Percentiles rank a stretch among this genome's conserved stretches.
phyloP scores from a whole-genome alignment of 1,140 invertebrate species.

The Heliconius melpomene region DNA sequence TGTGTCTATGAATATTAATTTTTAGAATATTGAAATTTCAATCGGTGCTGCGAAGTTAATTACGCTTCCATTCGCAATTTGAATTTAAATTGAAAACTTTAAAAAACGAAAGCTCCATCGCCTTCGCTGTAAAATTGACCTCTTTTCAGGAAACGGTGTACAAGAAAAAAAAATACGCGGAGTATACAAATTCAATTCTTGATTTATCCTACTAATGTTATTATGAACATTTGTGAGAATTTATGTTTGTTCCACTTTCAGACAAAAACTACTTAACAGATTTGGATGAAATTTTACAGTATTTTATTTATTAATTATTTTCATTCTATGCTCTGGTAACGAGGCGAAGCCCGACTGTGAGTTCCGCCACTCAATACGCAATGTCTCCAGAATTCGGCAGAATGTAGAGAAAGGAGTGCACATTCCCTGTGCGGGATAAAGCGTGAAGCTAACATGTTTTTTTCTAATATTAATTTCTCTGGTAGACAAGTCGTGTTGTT shows the following conservation, averaged over 20 bases:
- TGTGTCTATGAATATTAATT: slow-evolving; percentile 11
- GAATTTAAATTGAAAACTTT: slow-evolving; percentile 15
- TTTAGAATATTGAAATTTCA: slow-evolving; percentile 9
- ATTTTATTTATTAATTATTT: too few relatives aligned
- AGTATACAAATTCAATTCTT: too few relatives aligned
- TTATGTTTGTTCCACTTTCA: too few relatives aligned
- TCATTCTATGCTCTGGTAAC: too few relatives aligned
- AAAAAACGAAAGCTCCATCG: background rate
- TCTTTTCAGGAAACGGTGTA: background rate
- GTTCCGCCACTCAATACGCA: too few relatives aligned
- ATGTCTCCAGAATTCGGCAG: background rate
- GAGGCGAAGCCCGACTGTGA: too few relatives aligned
- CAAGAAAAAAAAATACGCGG: background rate
- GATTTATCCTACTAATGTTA: too few relatives aligned
- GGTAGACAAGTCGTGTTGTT: too few relatives aligned
- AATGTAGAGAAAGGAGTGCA: background rate
- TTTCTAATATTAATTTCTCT: too few relatives aligned
- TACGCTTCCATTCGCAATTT: slow-evolving; percentile 12
- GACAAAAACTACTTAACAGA: too few relatives aligned
- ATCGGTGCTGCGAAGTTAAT: slow-evolving; percentile 10
- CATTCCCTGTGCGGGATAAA: background rate
- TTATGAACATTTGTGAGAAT: too few relatives aligned
- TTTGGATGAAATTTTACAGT: too few relatives aligned
- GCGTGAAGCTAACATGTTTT: background rate
- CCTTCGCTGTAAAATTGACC: slow-evolving; percentile 6